Evolutionary conservation across 2,113 vertebrate genomes (phyloP).

Genomic region (Centropus bengalensis): DNA sequence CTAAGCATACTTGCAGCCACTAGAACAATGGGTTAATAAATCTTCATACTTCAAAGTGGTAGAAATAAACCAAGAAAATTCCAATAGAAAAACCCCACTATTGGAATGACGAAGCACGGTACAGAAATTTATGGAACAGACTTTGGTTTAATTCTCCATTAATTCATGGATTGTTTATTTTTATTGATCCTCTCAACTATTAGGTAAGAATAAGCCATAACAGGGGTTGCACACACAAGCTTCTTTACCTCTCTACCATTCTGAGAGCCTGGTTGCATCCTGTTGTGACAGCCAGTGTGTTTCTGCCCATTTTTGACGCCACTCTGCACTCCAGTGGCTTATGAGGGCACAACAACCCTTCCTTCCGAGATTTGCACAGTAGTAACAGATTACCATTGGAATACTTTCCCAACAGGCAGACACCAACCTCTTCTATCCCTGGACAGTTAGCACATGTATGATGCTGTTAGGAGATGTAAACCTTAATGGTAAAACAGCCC

Average conservation of each 20-base stretch:
- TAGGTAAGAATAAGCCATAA: background rate
- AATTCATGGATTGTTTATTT: background rate
- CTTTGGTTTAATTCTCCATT: background rate
- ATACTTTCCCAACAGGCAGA: background rate
- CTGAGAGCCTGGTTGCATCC: background rate
- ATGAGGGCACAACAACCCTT: background rate
- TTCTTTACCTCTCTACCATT: background rate
- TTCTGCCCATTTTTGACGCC: background rate
- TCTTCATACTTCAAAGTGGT: background rate
- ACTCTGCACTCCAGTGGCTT: constrained; percentile 61
- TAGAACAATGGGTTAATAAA: background rate
- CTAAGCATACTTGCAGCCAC: background rate
- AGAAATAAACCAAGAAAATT: background rate
- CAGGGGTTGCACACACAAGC: background rate
- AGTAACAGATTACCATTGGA: background rate
- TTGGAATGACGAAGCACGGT: background rate
- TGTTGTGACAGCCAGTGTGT: background rate
- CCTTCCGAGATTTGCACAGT: background rate
- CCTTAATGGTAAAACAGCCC: background rate
- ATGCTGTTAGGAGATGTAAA: background rate
- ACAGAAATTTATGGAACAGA: background rate
- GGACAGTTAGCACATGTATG: background rate
- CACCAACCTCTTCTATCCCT: background rate
- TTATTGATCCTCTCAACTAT: background rate
- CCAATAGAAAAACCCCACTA: background rate